Conservation (phyloP, 2,888 invertebrate genomes). For the Trachelus tabidus region DNA sequence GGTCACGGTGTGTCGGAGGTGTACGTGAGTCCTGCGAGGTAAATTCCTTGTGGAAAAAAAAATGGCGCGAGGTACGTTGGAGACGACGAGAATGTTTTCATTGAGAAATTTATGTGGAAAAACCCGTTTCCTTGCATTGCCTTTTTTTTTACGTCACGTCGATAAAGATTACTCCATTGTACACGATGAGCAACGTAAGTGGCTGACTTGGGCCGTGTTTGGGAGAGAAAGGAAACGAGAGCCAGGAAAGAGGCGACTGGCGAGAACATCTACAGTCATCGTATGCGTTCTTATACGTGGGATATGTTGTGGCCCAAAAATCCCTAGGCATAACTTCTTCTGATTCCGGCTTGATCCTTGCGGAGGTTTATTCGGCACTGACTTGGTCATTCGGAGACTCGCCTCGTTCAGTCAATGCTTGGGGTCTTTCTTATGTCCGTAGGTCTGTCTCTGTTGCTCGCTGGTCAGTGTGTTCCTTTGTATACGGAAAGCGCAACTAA, state of each 20-base stretch:
- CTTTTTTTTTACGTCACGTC: neutral
- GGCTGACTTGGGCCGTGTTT: neutral
- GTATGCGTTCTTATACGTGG: neutral
- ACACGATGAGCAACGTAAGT: neutral
- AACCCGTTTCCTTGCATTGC: neutral
- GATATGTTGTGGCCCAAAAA: neutral
- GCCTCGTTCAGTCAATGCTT: neutral
- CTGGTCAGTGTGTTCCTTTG: neutral
- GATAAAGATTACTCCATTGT: neutral
- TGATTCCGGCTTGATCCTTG: neutral
- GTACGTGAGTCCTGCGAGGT: neutral
- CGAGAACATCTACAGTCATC: neutral
- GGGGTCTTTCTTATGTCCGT: neutral
- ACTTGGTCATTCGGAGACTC: neutral
- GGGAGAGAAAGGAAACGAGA: neutral
- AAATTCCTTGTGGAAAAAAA: neutral
- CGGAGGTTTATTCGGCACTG: neutral
- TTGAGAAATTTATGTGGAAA: neutral
- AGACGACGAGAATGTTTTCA: neutral
- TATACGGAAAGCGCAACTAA: neutral
- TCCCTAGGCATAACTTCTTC: neutral
- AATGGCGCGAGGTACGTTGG: neutral
- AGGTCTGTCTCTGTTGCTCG: neutral
- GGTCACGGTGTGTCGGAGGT: slow-evolving; percentile 3
- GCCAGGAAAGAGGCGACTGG: neutral